Evolutionary conservation across 53 echinoderm and acorn worm species (phyloP).

Genomic region (Zoroaster sp.): DNA sequence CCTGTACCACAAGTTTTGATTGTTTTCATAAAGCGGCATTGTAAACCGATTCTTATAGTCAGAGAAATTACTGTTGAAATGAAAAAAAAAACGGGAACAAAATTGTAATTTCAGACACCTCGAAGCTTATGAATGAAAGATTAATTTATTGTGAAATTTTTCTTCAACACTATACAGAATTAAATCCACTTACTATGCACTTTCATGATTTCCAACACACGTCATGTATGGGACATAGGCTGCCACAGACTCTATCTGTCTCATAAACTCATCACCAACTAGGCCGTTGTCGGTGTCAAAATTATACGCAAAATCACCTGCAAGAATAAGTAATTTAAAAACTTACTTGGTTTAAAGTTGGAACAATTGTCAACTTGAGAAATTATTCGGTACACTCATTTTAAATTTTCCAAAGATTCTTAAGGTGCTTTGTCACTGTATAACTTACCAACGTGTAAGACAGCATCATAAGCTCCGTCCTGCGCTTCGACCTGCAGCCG

Average conservation of each 20-base stretch:
- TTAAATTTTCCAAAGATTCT: too few relatives aligned
- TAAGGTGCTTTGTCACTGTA: not conserved
- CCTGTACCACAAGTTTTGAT: conserved; percentile 84
- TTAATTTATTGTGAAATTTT: too few relatives aligned
- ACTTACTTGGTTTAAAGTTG: not conserved
- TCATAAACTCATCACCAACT: conserved; percentile 82
- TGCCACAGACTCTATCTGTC: conserved; percentile 76
- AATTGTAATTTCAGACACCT: too few relatives aligned
- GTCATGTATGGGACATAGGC: conserved; percentile 89
- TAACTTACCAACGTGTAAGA: conserved; percentile 79
- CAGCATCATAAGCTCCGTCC: conserved; percentile 63
- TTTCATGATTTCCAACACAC: conserved; percentile 76
- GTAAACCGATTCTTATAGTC: conserved; percentile 92
- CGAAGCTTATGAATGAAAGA: too few relatives aligned
- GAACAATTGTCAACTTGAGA: not conserved
- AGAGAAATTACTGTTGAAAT: conserved; percentile 78
- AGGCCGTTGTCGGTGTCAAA: conserved; percentile 41
- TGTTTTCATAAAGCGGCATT: conserved; percentile 72
- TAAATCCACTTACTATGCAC: conserved; percentile 60
- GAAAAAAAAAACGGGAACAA: not conserved
- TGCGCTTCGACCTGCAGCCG: conserved; percentile 72
- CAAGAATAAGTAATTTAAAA: not conserved
- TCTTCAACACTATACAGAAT: too few relatives aligned
- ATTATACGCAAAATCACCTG: conserved; percentile 88
- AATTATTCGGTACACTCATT: too few relatives aligned